Evolutionary conservation across 2,113 vertebrate genomes (phyloP), one percentile per base, ranked within the genome.

Genomic region (Melanocharis versteri): DNA sequence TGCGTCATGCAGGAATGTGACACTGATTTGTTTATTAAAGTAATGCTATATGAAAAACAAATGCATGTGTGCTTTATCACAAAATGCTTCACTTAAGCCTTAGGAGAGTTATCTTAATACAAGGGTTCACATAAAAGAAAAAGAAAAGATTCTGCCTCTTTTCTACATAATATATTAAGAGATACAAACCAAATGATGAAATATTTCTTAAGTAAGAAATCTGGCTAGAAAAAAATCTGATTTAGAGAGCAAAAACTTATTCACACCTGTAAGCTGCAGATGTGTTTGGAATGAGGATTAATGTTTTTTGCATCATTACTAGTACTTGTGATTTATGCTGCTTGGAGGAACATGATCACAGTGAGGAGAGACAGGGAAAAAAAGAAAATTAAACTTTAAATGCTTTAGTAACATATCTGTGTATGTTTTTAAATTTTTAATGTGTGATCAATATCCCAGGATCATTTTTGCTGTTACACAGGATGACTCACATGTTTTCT

Each of bases 1-100:
- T 97, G 96, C 97, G 39, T 97, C 97, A 97, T 91, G 89, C 87
- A 97, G 91, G 96, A 97, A 98, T 97, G 94, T 96, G 96, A 97
- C 93, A 97, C 73, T 94, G 92, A 97, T 97, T 96, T 97, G 89
- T 96, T 96, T 97, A 94, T 95, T 92, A 92, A 98, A 96, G 83
- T 45, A 95, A 86, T 76, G 76, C 50, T 97, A 89, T 89, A 86
- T 92, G 88, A 92, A 98, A 97, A 98, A 96, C 85, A 90, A 97
- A 94, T 82, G 54, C 24, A 0, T 62, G 77, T 56, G 60, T 82
- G 33, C 71, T 95, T 97, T 88, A 94, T 95, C 93, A 89, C 61
- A 87, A 76, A 91, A 87, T 77, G n/a, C 40, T 86, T 65, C 84
- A 54, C 61, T 95, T 91, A 66, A 69, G 33, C 69, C 64, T 71